Evolutionary conservation across 2,797 vertebrate genomes (phyloP).

Genomic region (Melanotaenia maccullochi): DNA sequence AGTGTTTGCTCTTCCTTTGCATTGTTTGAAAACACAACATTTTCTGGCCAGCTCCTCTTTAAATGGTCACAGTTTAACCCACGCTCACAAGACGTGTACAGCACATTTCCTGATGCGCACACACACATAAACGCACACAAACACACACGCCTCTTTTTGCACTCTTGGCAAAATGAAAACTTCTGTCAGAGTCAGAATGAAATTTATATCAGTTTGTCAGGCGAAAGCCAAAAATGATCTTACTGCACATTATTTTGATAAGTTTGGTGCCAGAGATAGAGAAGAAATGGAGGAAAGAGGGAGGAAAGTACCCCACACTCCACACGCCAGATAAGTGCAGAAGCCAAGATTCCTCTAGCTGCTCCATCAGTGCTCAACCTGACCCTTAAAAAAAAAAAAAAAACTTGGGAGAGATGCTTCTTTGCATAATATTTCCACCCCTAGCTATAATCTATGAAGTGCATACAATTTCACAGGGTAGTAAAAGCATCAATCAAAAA

Average conservation of each 20-base stretch:
- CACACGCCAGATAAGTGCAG: constrained; percentile 82
- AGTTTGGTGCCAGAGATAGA: constrained; percentile 86
- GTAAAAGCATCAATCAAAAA: constrained; percentile 62
- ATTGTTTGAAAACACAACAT: constrained; percentile 50
- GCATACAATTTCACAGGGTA: constrained; percentile 54
- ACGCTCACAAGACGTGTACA: constrained; percentile 59
- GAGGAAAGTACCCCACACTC: constrained; percentile 81
- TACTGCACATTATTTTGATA: constrained; percentile 87
- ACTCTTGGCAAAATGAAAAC: constrained; percentile 86
- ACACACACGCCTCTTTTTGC: constrained; percentile 73
- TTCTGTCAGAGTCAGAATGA: constrained; percentile 85
- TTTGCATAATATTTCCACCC: constrained; percentile 72
- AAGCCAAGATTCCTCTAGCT: constrained; percentile 81
- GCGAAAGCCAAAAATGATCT: constrained; percentile 83
- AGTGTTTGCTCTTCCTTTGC: constrained; percentile 51
- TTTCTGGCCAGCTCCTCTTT: constrained; percentile 47
- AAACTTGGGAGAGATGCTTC: constrained; percentile 65
- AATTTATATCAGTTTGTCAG: constrained; percentile 87
- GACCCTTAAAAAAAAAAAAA: constrained; percentile 65
- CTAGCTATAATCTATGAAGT: constrained; percentile 51
- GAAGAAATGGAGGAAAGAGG: constrained; percentile 80
- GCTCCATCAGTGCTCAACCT: constrained; percentile 76
- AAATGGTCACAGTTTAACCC: constrained; percentile 65
- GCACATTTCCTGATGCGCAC: constrained; percentile 30
- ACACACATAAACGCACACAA: constrained; percentile 29